Percentiles rank a stretch among this genome's conserved stretches.
These are phyloP conservation scores for Gorsachius magnificus DNA, from an alignment of 2,797 vertebrate species.

Conservation along the genomic window DNA sequence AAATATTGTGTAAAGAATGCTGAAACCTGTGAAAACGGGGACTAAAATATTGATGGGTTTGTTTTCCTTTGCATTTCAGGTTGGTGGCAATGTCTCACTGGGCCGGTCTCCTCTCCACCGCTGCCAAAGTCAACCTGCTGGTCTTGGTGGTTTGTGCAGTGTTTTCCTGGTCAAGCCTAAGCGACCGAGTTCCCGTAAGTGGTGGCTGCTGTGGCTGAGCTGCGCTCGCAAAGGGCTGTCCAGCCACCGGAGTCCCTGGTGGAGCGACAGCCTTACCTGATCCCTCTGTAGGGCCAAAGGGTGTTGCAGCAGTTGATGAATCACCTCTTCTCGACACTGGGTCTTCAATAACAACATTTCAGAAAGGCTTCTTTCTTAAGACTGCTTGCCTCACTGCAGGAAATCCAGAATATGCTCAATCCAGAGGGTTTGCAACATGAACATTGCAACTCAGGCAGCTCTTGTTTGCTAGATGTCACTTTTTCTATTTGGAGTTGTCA, in stretches of 20 bases:
- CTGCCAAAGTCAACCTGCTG: slow-evolving; percentile 49
- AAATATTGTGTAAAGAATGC: background rate
- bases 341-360: background rate
- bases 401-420: background rate
- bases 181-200: slow-evolving; percentile 68
- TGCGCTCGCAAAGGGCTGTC: background rate
- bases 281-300: background rate
- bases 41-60: background rate
- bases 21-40: background rate
- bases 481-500: background rate
- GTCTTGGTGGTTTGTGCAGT: slow-evolving; percentile 47
- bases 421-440: background rate
- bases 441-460: background rate
- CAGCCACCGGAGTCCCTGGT: background rate
- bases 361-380: background rate
- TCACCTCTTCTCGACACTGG: background rate
- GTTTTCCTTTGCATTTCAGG: slow-evolving; percentile 56
- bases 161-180: slow-evolving; percentile 52
- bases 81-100: slow-evolving; percentile 27
- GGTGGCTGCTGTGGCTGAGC: background rate
- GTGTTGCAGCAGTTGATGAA: background rate
- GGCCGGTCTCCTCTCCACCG: background rate
- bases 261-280: background rate
- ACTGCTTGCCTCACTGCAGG: background rate
- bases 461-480: background rate